Conservation (phyloP, 2,113 vertebrate species). For the Microtus pennsylvanicus region DNA sequence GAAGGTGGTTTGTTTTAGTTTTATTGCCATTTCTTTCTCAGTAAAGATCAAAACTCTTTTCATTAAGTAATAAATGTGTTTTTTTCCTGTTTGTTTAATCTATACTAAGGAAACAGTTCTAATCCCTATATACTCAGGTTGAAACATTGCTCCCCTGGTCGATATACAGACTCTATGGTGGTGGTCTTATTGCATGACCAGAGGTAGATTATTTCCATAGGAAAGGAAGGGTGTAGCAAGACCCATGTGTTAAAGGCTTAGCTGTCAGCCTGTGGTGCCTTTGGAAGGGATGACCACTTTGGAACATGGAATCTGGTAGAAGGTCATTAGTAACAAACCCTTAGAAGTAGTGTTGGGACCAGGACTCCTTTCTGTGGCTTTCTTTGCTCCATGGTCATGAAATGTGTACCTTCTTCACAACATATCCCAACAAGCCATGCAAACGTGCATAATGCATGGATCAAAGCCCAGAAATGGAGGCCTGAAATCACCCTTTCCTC, state of each 20-base stretch:
- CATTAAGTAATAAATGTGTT: not conserved
- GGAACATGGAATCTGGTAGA: not conserved
- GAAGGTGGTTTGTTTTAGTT: not conserved
- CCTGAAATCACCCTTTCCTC: not conserved
- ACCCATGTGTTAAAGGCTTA: not conserved
- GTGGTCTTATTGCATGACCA: not conserved
- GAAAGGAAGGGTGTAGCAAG: not conserved
- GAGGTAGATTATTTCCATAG: not conserved
- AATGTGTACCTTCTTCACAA: not conserved
- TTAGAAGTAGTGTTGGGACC: not conserved
- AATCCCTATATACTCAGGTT: not conserved
- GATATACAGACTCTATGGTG: not conserved
- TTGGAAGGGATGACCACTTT: not conserved
- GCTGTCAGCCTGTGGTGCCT: not conserved
- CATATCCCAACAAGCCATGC: not conserved
- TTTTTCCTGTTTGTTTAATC: not conserved
- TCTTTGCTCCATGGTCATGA: not conserved
- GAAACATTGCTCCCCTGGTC: not conserved
- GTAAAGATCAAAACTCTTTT: not conserved
- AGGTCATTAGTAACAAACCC: not conserved
- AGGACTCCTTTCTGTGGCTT: not conserved
- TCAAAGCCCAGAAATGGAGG: not conserved
- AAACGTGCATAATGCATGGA: not conserved
- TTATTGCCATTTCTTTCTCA: not conserved
- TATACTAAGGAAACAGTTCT: not conserved